Percentiles rank a stretch among this genome's conserved stretches.
These are phyloP conservation scores for Nysson spinosus DNA, from an alignment of 2,888 invertebrate species.

Conservation along the genomic window DNA sequence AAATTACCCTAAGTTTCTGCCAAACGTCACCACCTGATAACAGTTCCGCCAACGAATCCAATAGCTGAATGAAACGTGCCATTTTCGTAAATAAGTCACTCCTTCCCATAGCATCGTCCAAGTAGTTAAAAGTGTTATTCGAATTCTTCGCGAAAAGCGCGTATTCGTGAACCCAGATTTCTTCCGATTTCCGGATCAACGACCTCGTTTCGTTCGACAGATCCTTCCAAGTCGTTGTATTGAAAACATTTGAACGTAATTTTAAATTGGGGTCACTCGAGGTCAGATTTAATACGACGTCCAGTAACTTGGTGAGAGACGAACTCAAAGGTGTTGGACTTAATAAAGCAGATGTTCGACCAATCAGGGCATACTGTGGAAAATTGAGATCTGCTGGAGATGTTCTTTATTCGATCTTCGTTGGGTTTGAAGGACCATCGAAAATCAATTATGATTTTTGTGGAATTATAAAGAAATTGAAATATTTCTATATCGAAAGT, in stretches of 20 bases:
- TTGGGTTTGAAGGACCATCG: no score
- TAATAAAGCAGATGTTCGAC: slow-evolving; percentile 17
- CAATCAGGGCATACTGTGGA: slow-evolving; percentile 46
- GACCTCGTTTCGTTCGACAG: slow-evolving; percentile 61
- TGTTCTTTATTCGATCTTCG: no score
- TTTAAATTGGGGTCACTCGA: slow-evolving; percentile 25
- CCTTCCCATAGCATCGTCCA: no score
- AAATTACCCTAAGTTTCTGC: slow-evolving; percentile 63
- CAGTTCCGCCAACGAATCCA: slow-evolving; percentile 55
- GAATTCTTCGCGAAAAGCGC: neutral
- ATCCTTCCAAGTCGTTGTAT: slow-evolving; percentile 62
- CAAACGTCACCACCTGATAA: slow-evolving; percentile 68
- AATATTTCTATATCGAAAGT: no score
- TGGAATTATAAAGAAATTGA: no score
- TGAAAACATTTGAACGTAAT: slow-evolving; percentile 63
- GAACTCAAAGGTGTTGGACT: slow-evolving; percentile 51
- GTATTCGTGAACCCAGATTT: slow-evolving; percentile 58
- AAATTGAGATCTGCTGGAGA: neutral
- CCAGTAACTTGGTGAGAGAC: slow-evolving; percentile 56
- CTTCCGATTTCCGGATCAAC: slow-evolving; percentile 51
- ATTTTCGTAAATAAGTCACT: slow-evolving; percentile 18
- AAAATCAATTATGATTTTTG: no score
- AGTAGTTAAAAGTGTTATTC: no score
- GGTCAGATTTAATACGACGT: slow-evolving; percentile 45
- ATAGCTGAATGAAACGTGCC: slow-evolving; percentile 41